Percentiles rank a stretch among this genome's conserved stretches.
phyloP scores from a whole-genome alignment of 2,888 invertebrate genomes.

The Colostygia pectinataria region DNA sequence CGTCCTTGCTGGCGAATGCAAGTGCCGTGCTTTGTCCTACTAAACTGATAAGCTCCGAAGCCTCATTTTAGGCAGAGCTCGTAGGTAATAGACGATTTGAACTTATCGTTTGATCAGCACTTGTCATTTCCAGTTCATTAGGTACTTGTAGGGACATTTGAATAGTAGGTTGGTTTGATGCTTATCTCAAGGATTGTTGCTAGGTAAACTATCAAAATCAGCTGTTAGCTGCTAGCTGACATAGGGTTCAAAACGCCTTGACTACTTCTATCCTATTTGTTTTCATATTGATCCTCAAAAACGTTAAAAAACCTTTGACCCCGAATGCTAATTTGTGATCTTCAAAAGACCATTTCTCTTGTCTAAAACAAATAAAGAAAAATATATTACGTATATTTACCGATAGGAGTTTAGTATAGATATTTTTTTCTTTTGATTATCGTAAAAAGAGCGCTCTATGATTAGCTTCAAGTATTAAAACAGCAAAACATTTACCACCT shows the following conservation, averaged over 20 bases:
- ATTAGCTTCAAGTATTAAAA: background rate
- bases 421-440: background rate
- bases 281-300: too few species aligned
- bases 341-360: too few species aligned
- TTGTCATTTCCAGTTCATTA: slow-evolving; percentile 17
- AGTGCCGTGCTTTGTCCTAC: slow-evolving; percentile 71
- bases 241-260: too few species aligned
- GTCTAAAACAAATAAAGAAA: too few species aligned
- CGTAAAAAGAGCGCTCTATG: slow-evolving; percentile 4
- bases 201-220: background rate
- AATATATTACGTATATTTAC: too few species aligned
- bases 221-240: background rate
- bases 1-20: slow-evolving; percentile 78
- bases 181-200: slow-evolving; percentile 1
- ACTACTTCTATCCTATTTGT: too few species aligned
- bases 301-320: too few species aligned
- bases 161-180: background rate
- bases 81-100: slow-evolving; percentile 15
- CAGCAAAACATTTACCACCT: too few species aligned
- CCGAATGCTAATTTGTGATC: too few species aligned
- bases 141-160: slow-evolving; percentile 6
- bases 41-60: slow-evolving; percentile 70
- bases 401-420: too few species aligned
- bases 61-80: slow-evolving; percentile 37
- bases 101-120: slow-evolving; percentile 20